Percentiles rank a stretch among this genome's conserved stretches.
Evolutionary conservation across 2,888 invertebrate species (phyloP).

Genomic region (Apoda limacodes): DNA sequence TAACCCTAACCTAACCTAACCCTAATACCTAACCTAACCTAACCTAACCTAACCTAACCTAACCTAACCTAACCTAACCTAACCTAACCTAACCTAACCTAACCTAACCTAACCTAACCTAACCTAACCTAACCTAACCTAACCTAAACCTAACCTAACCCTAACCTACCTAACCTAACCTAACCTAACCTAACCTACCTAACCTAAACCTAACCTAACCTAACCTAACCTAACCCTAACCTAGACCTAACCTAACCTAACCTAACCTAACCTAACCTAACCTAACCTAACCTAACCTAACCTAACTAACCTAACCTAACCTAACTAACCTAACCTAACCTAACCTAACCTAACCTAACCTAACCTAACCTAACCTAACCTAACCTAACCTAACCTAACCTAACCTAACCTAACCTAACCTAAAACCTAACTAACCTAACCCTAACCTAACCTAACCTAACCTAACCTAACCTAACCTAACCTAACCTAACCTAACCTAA

Average conservation of each 20-base stretch:
- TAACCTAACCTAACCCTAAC: slow-evolving; percentile 16
- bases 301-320: no score
- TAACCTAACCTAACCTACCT: slow-evolving; percentile 22
- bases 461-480: slow-evolving; percentile 20
- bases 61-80: slow-evolving; percentile 8
- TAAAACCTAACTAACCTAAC: slow-evolving; percentile 23
- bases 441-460: slow-evolving; percentile 22
- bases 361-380: slow-evolving; percentile 23
- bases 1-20: no score
- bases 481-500: slow-evolving; percentile 15
- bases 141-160: slow-evolving; percentile 25
- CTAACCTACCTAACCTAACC: slow-evolving; percentile 23
- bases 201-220: slow-evolving; percentile 21
- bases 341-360: slow-evolving; percentile 18
- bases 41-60: slow-evolving; percentile 15
- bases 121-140: slow-evolving; percentile 21
- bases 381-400: slow-evolving; percentile 23
- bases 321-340: slow-evolving; percentile 20
- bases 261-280: slow-evolving; percentile 17
- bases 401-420: slow-evolving; percentile 24
- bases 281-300: slow-evolving; percentile 21
- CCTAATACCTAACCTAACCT: slow-evolving; percentile 15
- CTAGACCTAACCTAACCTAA: slow-evolving; percentile 14
- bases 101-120: slow-evolving; percentile 9
- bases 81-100: slow-evolving; percentile 8